Evolutionary conservation across 2,113 vertebrate species (phyloP).

Genomic region (Stigmatopora nigra): DNA sequence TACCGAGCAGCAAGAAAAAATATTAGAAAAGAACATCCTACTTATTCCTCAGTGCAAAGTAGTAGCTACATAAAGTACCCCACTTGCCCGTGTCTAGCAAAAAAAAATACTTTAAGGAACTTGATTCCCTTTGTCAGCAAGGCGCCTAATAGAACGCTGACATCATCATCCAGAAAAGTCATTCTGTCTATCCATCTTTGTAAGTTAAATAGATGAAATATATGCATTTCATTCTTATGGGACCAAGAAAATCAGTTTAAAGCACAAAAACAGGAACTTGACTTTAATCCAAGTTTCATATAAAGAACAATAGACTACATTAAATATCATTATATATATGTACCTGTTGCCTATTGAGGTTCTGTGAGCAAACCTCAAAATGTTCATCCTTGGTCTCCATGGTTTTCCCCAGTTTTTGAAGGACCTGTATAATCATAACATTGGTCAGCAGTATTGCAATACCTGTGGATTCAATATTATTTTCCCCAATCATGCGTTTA

Average conservation of each 20-base stretch:
- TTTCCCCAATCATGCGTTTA: not conserved
- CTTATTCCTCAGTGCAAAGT: slow-evolving; percentile 22
- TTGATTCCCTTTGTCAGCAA: not conserved
- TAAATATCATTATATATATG: not conserved
- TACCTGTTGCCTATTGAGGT: slow-evolving; percentile 93
- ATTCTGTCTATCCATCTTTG: not conserved
- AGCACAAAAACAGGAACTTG: not conserved
- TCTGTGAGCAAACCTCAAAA: slow-evolving; percentile 82
- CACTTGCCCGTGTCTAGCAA: not conserved
- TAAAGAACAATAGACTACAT: not conserved
- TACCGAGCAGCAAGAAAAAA: slow-evolving; percentile 40
- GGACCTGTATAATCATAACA: slow-evolving; percentile 69
- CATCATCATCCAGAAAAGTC: not conserved
- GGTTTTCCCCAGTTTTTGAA: slow-evolving; percentile 93
- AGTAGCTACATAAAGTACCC: slow-evolving; percentile 2
- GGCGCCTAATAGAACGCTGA: not conserved
- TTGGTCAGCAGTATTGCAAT: not conserved
- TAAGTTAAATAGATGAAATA: no score
- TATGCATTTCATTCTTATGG: not conserved
- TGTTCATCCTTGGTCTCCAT: slow-evolving; percentile 95
- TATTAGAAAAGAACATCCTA: slow-evolving; percentile 34
- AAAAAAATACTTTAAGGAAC: slow-evolving; percentile 4
- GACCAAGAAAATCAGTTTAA: not conserved
- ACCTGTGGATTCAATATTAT: not conserved
- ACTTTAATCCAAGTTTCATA: not conserved